Base-by-base conservation (phyloP, 2,888 invertebrate species). In the Tuta absoluta region DNA sequence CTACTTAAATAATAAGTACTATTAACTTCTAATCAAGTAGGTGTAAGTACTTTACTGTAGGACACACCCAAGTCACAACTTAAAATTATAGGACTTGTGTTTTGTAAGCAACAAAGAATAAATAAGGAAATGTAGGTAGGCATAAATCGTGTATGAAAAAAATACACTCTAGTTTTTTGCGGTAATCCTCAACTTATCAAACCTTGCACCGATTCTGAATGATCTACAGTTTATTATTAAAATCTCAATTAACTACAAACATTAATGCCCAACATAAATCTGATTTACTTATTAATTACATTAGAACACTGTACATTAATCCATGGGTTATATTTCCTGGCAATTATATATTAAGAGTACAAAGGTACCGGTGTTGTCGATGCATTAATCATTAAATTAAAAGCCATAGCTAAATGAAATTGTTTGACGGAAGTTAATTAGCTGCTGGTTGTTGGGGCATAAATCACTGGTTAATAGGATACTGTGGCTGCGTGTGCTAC, bases 391-490 rank as follows among this genome's bases (percentile, higher is more conserved):
- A 79, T 72, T 69, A 48, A 66, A 79, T 72, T 69, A 48, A 66
- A 62, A 66, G 60, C 60, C 72, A 66, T 72, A 74, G 73, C 73
- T 79, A 75, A 77, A 74, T 74, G 72, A 76, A 77, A 77, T 81
- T 79, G 81, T 82, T 81, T 69, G 66, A 68, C 68, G 62, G 69
- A 81, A 81, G 84, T 87, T 85, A 86, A 85, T 85, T 78, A 75
- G 67, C 63, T 66, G 71, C 71, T 74, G 73, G 75, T 73, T 71
- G 70, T 66, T 69, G 65, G 72, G 70, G 68, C 73, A 84, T 86
- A 86, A 84, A 85, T 86, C 82, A 81, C 72, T 66, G 59, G 62
- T 76, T 80, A 84, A 85, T 77, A 75, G 75, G 81, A 83, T 83
- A 81, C 69, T 69, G 53, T 53, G 14, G 80, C 80, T 79, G 77